Evolutionary conservation across 1,140 invertebrate genomes (phyloP), one percentile per base, ranked within the genome.

Genomic region (Drosophila micromelanica): DNA sequence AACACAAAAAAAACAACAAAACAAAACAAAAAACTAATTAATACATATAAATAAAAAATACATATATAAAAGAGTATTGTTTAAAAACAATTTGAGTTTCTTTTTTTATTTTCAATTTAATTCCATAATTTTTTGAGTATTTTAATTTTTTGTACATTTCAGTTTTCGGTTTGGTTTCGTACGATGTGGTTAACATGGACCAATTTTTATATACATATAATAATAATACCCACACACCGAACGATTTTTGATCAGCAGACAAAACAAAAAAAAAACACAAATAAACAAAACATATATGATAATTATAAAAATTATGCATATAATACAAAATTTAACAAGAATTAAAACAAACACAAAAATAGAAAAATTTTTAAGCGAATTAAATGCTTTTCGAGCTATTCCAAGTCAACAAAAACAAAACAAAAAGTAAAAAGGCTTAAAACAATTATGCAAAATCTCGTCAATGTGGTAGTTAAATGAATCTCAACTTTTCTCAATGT

Each of bases 401-500:
- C 51, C 42, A 73, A 73, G 37, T 51, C 43, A 69, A 32, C 54
- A 32, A 12, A 63, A 64, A 70, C 42, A 5, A 35, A 64, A 71
- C 38, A 11, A 46, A 72, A 61, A 70, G 55, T 27, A n/a, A 17
- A 60, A 65, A 76, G 40, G 75, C 72, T 78, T 78, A 74, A 60
- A 75, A 70, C 57, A 74, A 65, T 78, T 75, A 78, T 64, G 75
- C 73, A 76, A 68, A 80, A 76, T 73, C 76, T 77, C 76, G 69
- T 90, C 73, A 85, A 87, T 90, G 80, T 90, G 87, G 75, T 90
- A 90, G 87, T 84, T 90, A 90, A 90, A 90, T 90, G 73, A 90
- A 90, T 90, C 87, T 90, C 73, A 87, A 86, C 82, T 87, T 79
- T 82, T 87, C 84, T 89, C 80, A 89, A 89, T 89, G 84, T 87